Evolutionary conservation across 2,888 invertebrate species (phyloP).

Genomic region (Epiblema foenella): DNA sequence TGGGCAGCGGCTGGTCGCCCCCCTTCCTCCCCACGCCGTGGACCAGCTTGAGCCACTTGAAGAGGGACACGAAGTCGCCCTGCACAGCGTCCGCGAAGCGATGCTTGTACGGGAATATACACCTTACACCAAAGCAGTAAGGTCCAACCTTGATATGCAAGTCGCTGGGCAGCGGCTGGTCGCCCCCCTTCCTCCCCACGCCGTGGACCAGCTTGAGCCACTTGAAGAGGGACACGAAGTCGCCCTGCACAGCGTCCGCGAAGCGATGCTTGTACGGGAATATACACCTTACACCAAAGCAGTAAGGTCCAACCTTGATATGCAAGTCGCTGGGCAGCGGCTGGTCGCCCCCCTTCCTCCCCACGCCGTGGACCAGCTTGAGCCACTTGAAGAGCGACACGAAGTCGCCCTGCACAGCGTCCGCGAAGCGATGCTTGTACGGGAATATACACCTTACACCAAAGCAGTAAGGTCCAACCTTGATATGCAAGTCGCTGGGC

Average conservation of each 20-base stretch:
- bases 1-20: constrained; percentile 89
- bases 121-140: not conserved
- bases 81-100: constrained; percentile 94
- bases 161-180: constrained; percentile 93
- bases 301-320: constrained; percentile 87
- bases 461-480: constrained; percentile 81
- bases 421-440: constrained; percentile 94
- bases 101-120: constrained; percentile 93
- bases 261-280: not conserved
- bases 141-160: constrained; percentile 91
- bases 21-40: constrained; percentile 89
- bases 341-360: constrained; percentile 87
- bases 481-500: constrained; percentile 95
- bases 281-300: not conserved
- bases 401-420: constrained; percentile 94
- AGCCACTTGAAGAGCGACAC: constrained; percentile 98
- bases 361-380: constrained; percentile 91
- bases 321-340: constrained; percentile 95
- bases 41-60: constrained; percentile 96
- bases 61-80: constrained; percentile 94
- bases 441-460: constrained; percentile 86
- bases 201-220: constrained; percentile 96
- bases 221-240: constrained; percentile 95
- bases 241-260: constrained; percentile 95
- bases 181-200: constrained; percentile 86